These are phyloP conservation scores for Cyprinella venusta DNA, from an alignment of 2,797 vertebrate genomes.

Conservation along the genomic window DNA sequence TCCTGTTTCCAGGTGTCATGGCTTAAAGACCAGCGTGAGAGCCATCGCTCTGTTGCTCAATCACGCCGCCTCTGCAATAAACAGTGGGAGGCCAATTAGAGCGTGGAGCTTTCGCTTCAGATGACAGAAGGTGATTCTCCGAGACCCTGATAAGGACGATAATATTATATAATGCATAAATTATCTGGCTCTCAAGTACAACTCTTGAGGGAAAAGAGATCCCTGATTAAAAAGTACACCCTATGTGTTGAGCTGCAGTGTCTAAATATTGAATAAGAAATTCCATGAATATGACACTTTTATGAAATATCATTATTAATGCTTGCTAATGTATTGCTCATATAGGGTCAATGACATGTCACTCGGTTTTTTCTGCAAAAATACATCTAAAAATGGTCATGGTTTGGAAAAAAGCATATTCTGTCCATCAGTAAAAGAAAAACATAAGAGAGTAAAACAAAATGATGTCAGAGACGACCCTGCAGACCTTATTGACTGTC, in stretches of 20 bases:
- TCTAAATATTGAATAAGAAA: conserved; percentile 24
- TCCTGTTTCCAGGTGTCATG: conserved; percentile 40
- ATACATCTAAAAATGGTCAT: neutral
- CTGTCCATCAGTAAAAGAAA: too few species aligned
- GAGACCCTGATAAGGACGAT: conserved; percentile 54
- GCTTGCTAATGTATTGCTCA: neutral
- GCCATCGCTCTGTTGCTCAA: conserved; percentile 65
- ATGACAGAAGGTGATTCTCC: conserved; percentile 58
- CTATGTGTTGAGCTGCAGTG: conserved; percentile 18
- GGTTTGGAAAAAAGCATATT: too few species aligned
- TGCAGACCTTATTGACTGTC: neutral
- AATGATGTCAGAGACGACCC: too few species aligned
- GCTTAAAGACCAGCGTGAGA: conserved; percentile 61
- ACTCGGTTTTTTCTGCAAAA: neutral
- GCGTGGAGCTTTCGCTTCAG: conserved; percentile 56
- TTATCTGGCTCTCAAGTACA: conserved; percentile 57
- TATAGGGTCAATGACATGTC: neutral
- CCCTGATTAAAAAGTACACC: conserved; percentile 39
- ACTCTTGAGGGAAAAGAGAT: conserved; percentile 41
- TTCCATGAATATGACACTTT: neutral
- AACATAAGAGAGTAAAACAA: too few species aligned
- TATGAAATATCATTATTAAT: conserved; percentile 1
- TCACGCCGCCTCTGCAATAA: conserved; percentile 67
- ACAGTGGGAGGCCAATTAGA: conserved; percentile 72
- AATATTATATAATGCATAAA: conserved; percentile 56